Evolutionary conservation across 2,888 invertebrate species (phyloP).

Genomic region (Strigamia maritima): DNA sequence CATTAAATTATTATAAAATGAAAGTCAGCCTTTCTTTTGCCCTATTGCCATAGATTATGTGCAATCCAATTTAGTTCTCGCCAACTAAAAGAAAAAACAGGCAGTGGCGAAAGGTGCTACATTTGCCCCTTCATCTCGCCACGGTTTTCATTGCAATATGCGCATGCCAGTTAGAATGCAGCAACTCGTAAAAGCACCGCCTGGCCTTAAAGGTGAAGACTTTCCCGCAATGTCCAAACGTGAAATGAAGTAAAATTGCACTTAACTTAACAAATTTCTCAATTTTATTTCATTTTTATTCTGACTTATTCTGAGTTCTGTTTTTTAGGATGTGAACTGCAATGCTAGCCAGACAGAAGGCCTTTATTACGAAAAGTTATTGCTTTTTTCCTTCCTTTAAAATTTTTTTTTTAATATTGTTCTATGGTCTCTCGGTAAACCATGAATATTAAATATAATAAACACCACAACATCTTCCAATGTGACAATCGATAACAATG

Average conservation of each 20-base stretch:
- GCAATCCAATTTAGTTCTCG: not conserved
- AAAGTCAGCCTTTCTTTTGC: not conserved
- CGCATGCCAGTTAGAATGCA: slow-evolving; percentile 9
- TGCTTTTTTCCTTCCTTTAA: not conserved
- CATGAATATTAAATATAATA: too few species aligned
- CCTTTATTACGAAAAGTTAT: too few species aligned
- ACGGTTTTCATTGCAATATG: not conserved
- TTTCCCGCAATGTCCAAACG: not conserved
- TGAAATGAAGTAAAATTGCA: not conserved
- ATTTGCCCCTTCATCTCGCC: not conserved
- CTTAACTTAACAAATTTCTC: not conserved
- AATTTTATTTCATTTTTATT: not conserved
- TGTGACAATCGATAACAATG: too few species aligned
- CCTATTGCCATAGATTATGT: not conserved
- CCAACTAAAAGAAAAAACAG: not conserved
- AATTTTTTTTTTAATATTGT: not conserved
- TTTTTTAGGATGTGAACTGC: too few species aligned
- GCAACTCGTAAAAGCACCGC: slow-evolving; percentile 30
- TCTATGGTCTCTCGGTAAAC: not conserved
- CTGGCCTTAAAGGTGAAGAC: not conserved
- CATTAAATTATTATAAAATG: not conserved
- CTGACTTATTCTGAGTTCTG: too few species aligned
- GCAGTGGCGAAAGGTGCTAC: not conserved
- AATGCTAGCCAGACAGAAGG: too few species aligned
- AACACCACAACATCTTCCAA: too few species aligned